A percentile compares a stretch with the other conserved stretches of the same genome.
Conservation (phyloP, 2,113 vertebrate genomes). For the Notarius lentiginosus region DNA sequence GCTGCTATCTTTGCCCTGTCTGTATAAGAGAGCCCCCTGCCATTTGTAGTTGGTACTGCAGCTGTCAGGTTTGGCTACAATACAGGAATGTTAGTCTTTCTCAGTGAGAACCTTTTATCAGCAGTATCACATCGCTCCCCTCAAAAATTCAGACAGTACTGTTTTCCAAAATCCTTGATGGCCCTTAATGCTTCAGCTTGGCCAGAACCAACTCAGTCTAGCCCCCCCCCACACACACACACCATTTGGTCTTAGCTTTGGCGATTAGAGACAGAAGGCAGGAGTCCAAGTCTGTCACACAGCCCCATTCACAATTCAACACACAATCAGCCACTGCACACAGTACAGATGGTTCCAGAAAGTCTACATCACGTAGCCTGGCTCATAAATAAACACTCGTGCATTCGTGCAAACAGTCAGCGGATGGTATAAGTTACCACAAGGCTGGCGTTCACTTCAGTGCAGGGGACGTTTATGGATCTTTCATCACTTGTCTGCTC, state of each 20-base stretch:
- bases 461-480: background rate
- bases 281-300: constrained; percentile 27
- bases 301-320: constrained; percentile 35
- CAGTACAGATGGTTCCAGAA: constrained; percentile 1
- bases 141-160: constrained; percentile 44
- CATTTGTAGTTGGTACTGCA: constrained; percentile 33
- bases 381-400: constrained; percentile 6
- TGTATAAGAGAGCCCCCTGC: constrained; percentile 15
- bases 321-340: constrained; percentile 6
- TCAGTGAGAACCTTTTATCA: constrained; percentile 53
- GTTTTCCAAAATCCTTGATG: constrained; percentile 35
- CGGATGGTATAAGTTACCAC: background rate
- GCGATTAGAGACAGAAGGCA: constrained; percentile 1
- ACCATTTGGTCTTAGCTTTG: constrained; percentile 14
- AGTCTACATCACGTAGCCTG: background rate
- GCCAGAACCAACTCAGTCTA: constrained; percentile 35
- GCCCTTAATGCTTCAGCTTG: constrained; percentile 8
- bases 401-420: background rate
- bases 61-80: constrained; percentile 39
- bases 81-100: constrained; percentile 24
- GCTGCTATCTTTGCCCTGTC: background rate
- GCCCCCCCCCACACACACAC: background rate
- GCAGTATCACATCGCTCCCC: constrained; percentile 24
- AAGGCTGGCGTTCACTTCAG: background rate
- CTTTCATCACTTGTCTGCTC: background rate